Evolutionary conservation across 2,888 invertebrate genomes (phyloP), one percentile per base, ranked within the genome.

Genomic region (Drosophila eohydei): DNA sequence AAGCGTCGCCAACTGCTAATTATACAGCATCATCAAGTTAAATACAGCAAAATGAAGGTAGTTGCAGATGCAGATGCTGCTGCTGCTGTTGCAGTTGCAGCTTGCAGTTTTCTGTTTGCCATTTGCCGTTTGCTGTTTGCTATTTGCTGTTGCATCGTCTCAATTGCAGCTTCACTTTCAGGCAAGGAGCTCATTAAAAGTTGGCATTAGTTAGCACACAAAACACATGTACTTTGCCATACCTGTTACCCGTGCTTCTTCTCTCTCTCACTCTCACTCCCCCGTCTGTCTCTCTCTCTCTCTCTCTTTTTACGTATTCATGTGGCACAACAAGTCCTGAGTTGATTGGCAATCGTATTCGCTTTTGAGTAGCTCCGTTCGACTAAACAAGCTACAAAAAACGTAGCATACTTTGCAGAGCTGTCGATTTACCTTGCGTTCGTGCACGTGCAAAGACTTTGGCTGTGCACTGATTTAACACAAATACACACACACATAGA

Each of bases 101-200:
- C 12, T n/a, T 36, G 11, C 12, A 12, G 12, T 3, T 28, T 46
- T 9, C 46, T 6, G 3, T 9, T 50, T 50, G 32, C 32, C 1
- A 6, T 1, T 32, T 50, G 50, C 32, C 16, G 12, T 26, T 44
- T 26, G 44, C 26, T 26, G 21, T 12, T 50, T 50, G 34, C 32
- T 21, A 7, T 50, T 16, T 11, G 43, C 43, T 11, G 43, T 21
- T 50, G 50, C 32, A 50, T 16, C 44, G 40, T 38, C 54, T 40
- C 40, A 40, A 30, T 41, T 44, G 26, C 32, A 32, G 44, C 36
- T 52, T 32, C 38, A 30, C 51, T 46, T 48, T 21, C 36, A 3
- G 26, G 43, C 72, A 58, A 44, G 62, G 16, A 66, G 65, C 74
- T 77, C 77, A 77, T 77, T 77, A 77, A 73, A 70, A 62, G 57